Evolutionary conservation across 2,113 vertebrate species (phyloP).

Genomic region (Onychorhynchus coronatus): DNA sequence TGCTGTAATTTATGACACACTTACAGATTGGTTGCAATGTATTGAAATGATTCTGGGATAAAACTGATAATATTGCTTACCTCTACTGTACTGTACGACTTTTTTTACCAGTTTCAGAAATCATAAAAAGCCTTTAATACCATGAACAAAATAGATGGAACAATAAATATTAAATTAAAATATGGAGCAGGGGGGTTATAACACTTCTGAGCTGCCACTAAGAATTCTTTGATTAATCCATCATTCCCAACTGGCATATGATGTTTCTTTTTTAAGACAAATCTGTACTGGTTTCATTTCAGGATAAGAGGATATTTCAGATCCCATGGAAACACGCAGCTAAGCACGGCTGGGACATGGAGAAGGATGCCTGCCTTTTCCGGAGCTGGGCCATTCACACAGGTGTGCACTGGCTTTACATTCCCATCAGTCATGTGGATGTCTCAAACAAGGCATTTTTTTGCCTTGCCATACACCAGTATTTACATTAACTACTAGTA

Average conservation of each 20-base stretch:
- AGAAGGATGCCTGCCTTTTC: conserved; percentile 93
- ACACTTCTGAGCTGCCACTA: not conserved
- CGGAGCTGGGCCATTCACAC: conserved; percentile 95
- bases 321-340: conserved; percentile 98
- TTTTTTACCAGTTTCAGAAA: not conserved
- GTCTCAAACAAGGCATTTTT: fast-evolving
- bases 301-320: conserved; percentile 89
- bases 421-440: fast-evolving
- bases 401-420: conserved; percentile 71
- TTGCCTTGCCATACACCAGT: not conserved
- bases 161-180: not conserved
- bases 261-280: not conserved
- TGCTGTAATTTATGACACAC: not conserved
- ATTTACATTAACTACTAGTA: not conserved
- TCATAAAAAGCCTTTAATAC: not conserved
- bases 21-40: not conserved
- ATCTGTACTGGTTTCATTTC: not conserved
- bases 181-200: not conserved
- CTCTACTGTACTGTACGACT: not conserved
- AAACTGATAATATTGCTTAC: not conserved
- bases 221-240: not conserved
- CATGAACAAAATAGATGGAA: not conserved
- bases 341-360: conserved; percentile 92
- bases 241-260: not conserved
- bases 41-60: not conserved